phyloP scores from a whole-genome alignment of 2,888 invertebrate species.

The Cheilosia variabilis region DNA sequence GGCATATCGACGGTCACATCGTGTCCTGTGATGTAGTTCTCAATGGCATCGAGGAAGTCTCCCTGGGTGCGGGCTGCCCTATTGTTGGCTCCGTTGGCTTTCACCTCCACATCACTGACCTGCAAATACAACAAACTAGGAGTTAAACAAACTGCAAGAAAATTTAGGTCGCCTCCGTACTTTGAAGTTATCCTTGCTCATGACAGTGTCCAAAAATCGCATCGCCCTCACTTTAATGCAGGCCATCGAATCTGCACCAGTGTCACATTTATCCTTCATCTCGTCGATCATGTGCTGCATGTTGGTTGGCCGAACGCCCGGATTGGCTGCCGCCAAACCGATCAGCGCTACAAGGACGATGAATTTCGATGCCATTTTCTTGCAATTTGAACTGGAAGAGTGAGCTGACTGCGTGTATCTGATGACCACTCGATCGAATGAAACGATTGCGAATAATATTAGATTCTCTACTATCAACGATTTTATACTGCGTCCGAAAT shows the following conservation, averaged over 20 bases:
- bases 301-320: constrained; percentile 86
- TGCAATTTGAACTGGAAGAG: constrained; percentile 19
- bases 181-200: constrained; percentile 91
- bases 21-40: constrained; percentile 90
- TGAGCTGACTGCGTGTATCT: constrained; percentile 59
- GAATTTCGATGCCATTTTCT: constrained; percentile 78
- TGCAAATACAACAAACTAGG: constrained; percentile 80
- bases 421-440: constrained; percentile 81
- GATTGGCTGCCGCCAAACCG: constrained; percentile 86
- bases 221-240: constrained; percentile 94
- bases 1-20: constrained; percentile 92
- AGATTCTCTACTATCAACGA: constrained; percentile 83
- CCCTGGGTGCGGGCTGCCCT: constrained; percentile 85
- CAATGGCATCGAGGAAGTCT: constrained; percentile 88
- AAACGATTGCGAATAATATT: constrained; percentile 83
- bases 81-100: constrained; percentile 88
- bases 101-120: constrained; percentile 91
- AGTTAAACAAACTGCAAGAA: neutral
- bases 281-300: constrained; percentile 90
- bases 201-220: constrained; percentile 90
- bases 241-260: constrained; percentile 90
- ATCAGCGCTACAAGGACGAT: constrained; percentile 84
- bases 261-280: constrained; percentile 89
- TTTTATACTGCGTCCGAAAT: constrained; percentile 81
- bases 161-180: constrained; percentile 82